These are phyloP conservation scores for Halcyon malimbica DNA, from an alignment of 2,113 vertebrate genomes.

Conservation along the genomic window DNA sequence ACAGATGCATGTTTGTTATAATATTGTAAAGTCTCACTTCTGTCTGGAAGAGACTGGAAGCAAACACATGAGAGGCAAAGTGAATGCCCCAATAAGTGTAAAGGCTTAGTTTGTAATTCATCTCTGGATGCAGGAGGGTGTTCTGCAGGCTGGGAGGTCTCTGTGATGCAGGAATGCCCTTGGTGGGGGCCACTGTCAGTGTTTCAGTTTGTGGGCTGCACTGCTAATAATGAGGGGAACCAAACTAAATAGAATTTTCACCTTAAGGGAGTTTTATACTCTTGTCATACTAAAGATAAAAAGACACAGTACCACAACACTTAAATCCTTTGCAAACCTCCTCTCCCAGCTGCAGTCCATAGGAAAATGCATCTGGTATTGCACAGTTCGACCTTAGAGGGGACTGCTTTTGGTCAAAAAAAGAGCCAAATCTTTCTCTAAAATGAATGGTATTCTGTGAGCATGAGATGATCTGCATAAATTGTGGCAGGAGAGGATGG, in stretches of 20 bases:
- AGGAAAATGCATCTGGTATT: neutral
- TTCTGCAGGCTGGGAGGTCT: neutral
- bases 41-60: neutral
- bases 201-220: neutral
- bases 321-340: neutral
- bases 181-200: neutral
- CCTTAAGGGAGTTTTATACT: neutral
- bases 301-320: neutral
- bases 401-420: neutral
- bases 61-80: neutral
- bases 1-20: neutral
- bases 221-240: neutral
- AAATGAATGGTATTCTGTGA: neutral
- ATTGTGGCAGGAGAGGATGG: neutral
- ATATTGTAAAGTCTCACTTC: neutral
- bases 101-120: neutral
- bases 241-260: neutral
- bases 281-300: neutral
- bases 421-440: neutral
- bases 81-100: neutral
- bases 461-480: rapidly evolving
- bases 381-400: neutral
- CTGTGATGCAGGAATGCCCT: neutral
- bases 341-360: neutral
- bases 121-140: neutral